phyloP scores from a whole-genome alignment of 2,888 invertebrate species.

The Kuschelorhynchus macadamiae region DNA sequence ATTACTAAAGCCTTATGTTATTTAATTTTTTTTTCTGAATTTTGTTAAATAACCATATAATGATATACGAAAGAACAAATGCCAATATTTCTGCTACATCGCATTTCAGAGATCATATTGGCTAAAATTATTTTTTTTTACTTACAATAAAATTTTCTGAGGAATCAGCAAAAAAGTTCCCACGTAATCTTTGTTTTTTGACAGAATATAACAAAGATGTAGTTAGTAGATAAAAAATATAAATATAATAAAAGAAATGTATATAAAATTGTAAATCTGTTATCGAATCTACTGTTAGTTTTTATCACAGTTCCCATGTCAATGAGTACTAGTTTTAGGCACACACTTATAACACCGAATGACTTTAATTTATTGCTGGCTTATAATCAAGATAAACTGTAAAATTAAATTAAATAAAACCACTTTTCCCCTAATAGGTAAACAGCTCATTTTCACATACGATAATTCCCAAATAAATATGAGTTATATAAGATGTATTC shows the following conservation, averaged over 20 bases:
- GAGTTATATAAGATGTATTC: slow-evolving; percentile 55
- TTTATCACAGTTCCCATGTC: slow-evolving; percentile 36
- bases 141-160: too few species aligned
- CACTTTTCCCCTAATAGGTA: slow-evolving; percentile 33
- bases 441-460: slow-evolving; percentile 43
- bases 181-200: too few species aligned
- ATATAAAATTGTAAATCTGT: background rate
- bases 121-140: too few species aligned
- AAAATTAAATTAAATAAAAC: slow-evolving; percentile 45
- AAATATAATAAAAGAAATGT: background rate
- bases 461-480: slow-evolving; percentile 55
- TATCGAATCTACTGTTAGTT: slow-evolving; percentile 7
- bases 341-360: slow-evolving; percentile 24
- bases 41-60: too few species aligned
- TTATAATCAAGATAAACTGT: slow-evolving; percentile 32
- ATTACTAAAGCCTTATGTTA: too few species aligned
- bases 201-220: too few species aligned
- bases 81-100: too few species aligned
- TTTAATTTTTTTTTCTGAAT: too few species aligned
- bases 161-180: too few species aligned
- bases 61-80: too few species aligned
- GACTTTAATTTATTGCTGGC: slow-evolving; percentile 39
- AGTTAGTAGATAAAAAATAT: too few species aligned
- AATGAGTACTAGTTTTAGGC: slow-evolving; percentile 13
- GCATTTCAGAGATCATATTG: too few species aligned